Conservation (phyloP, 23 tunicate species). For the Trididemnum nubilum region DNA sequence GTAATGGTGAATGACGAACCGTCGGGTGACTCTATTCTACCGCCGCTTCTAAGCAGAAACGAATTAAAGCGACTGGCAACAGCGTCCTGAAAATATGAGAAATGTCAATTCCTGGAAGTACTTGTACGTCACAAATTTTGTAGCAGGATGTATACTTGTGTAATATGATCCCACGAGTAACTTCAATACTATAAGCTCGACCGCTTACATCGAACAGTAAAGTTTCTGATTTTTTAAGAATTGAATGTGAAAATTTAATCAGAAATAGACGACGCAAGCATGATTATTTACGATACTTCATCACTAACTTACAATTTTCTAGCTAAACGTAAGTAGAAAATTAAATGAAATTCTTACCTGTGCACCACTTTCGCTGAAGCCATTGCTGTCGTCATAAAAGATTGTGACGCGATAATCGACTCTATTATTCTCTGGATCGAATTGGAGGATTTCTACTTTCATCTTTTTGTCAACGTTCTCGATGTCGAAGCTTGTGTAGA, state of each 20-base stretch:
- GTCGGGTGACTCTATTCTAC: not conserved
- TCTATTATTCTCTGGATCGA: not conserved
- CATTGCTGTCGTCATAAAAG: not conserved
- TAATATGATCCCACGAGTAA: too few species aligned
- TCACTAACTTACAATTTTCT: too few species aligned
- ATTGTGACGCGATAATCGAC: not conserved
- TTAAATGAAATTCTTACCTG: not conserved
- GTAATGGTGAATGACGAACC: not conserved
- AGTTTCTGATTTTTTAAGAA: too few species aligned
- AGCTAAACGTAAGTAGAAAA: not conserved
- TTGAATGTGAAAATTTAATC: too few species aligned
- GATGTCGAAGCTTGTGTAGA: not conserved
- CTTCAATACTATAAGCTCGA: too few species aligned
- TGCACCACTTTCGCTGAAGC: not conserved
- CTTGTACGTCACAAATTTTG: too few species aligned
- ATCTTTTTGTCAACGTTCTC: not conserved
- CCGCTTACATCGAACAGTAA: too few species aligned
- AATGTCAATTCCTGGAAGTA: not conserved
- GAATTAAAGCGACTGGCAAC: not conserved
- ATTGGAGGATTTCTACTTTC: not conserved
- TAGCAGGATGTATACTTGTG: too few species aligned
- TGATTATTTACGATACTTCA: too few species aligned
- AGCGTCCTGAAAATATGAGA: not conserved
- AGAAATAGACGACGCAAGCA: too few species aligned
- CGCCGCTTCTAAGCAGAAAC: not conserved